Evolutionary conservation across 2,797 vertebrate species (phyloP).

Genomic region (Rhabdomys pumilio): DNA sequence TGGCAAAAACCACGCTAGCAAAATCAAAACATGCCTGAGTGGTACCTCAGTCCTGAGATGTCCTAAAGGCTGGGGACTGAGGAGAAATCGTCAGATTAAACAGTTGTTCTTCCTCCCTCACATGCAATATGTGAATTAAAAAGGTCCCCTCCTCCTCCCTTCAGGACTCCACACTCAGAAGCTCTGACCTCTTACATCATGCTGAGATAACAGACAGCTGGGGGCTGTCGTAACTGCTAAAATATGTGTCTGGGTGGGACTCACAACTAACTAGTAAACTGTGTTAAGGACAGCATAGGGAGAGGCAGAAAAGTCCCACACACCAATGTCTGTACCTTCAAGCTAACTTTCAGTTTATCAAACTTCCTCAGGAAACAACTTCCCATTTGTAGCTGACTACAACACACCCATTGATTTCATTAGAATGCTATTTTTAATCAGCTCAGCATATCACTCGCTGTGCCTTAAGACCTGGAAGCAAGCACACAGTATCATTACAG

Average conservation of each 20-base stretch:
- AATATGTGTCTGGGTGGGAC: slow-evolving; percentile 59
- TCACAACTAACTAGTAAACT: slow-evolving; percentile 50
- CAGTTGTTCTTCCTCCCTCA: background rate
- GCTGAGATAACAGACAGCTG: slow-evolving; percentile 6
- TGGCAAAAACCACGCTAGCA: background rate
- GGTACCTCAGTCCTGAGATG: background rate
- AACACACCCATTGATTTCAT: slow-evolving; percentile 83
- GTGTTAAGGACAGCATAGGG: slow-evolving; percentile 60
- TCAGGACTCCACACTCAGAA: background rate
- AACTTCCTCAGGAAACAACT: slow-evolving; percentile 88
- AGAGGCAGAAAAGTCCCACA: slow-evolving; percentile 51
- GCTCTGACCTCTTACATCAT: slow-evolving; percentile 24
- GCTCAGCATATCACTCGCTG: slow-evolving; percentile 54
- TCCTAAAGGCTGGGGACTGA: background rate
- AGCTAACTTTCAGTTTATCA: slow-evolving; percentile 84
- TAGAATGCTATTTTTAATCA: slow-evolving; percentile 80
- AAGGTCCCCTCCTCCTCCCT: background rate
- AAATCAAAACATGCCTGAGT: slow-evolving; percentile 14
- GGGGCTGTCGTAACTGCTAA: slow-evolving; percentile 46
- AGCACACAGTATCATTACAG: slow-evolving; percentile 50
- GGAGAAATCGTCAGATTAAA: slow-evolving; percentile 5
- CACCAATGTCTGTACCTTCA: slow-evolving; percentile 63
- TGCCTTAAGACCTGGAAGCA: slow-evolving; percentile 46
- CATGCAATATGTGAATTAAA: slow-evolving; percentile 43
- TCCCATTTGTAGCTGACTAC: slow-evolving; percentile 81